Evolutionary conservation across 2,113 vertebrate species (phyloP), one percentile per base, ranked within the genome.

Genomic region (Butastur rufipennis): DNA sequence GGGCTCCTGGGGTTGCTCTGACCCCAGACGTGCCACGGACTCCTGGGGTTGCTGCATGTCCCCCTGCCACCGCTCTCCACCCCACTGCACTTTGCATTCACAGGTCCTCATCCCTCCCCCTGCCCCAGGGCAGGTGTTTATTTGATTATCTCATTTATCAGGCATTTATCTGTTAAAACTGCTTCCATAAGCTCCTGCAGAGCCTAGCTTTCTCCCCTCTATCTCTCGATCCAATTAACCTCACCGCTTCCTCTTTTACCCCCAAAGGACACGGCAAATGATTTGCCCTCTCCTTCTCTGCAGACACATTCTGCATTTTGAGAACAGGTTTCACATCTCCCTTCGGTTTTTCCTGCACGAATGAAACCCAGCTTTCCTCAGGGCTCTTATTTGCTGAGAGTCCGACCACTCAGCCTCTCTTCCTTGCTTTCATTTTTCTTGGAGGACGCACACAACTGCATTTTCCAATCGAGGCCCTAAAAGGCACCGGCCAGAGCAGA

Each of bases 151-250:
- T 75, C 36, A 38, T 81, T 84, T 91, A 86, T 84, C 85, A 56
- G 62, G 66, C 55, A 43, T 56, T 96, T 95, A 83, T 72, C 86
- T 90, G 61, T 59, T 94, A 59, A 85, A 94, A 38, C 22, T 29
- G 55, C 29, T 77, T 86, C 74, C 67, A 26, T 25, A 79, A 95
- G 32, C 81, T 91, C 90, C 59, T 52, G 40, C 32, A 86, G 71
- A 96, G 83, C 67, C n/a, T 52, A 7, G 42, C 81, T 90, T 94
- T 93, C 94, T 84, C 87, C 40, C 13, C 52, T 45, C 63, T 73
- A 29, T 84, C 81, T 91, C 78, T 67, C 10, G 2, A 67, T 59
- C 65, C 80, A 66, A 59, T 94, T 78, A 97, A 93, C 90, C 50
- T 94, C 89, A 71, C 72, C 2, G 5, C 17, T 81, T 93, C 52